Evolutionary conservation across 1,140 invertebrate genomes (phyloP), one percentile per base, ranked within the genome.

Genomic region (Formica exsecta): DNA sequence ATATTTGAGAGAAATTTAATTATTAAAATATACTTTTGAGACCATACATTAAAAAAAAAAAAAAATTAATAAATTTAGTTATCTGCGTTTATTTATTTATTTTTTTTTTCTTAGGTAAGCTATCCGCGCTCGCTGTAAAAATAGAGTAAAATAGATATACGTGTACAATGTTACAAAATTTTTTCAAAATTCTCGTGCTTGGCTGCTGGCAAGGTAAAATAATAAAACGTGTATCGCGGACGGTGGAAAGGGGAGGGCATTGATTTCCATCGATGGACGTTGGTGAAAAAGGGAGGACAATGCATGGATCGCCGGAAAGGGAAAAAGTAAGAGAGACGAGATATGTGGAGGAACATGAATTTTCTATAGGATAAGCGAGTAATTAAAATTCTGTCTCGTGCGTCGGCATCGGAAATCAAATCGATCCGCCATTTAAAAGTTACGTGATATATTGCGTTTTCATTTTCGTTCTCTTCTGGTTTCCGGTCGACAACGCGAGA

Each of bases 381-480:
- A 81, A 75, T 86, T 86, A 84, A 84, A 84, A 84, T 83, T 74
- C 25, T 66, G 68, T 73, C 29, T 19, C 36, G 62, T 19, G n/a
- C 76, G 65, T 25, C 38, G 41, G 29, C 51, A 48, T 70, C 61
- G 41, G 51, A 80, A 68, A 70, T 86, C 54, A 81, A 71, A 64
- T 85, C 81, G 62, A 19, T 7, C 41, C 48, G 51, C 36, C 68
- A 32, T 81, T 81, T 81, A 81, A 44, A 71, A 19, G 29, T 32
- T 41, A 65, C 65, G 66, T 71, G 65, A 70, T 70, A 80, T 80
- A 13, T 36, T 71, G 48, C 51, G 25, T 81, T 71, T 44, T 71
- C 11, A 79, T 59, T 71, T 70, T 68, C 13, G 36, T 57, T 57
- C 22, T 29, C 22, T 5, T 9, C 22, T 16, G 8, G 2, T 70